phyloP scores from a whole-genome alignment of 30 jellyfish, hydroid and myxozoan genomes.

The Aurelia aurita complex sp. Pacific region DNA sequence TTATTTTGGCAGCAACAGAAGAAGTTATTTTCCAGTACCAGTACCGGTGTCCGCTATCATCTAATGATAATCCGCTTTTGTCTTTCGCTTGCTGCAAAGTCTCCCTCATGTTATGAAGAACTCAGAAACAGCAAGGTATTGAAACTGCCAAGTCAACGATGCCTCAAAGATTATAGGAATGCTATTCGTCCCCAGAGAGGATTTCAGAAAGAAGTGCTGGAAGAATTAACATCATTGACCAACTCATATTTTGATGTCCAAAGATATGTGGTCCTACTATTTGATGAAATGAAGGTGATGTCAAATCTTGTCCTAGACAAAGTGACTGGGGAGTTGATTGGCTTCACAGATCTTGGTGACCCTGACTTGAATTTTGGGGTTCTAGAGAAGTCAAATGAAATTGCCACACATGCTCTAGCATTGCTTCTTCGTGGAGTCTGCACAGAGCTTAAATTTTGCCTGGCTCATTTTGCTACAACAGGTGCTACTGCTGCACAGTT shows the following conservation, averaged over 20 bases:
- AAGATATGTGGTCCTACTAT: constrained; percentile 43
- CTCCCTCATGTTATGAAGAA: constrained; percentile 70
- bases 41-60: constrained; percentile 29
- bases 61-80: constrained; percentile 53
- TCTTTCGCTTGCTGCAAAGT: constrained; percentile 51
- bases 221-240: constrained; percentile 14
- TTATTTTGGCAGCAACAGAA: constrained; percentile 49
- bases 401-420: constrained; percentile 67
- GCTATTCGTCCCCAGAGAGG: constrained; percentile 43
- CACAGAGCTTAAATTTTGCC: constrained; percentile 34
- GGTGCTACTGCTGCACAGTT: constrained; percentile 47
- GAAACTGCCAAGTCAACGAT: constrained; percentile 33
- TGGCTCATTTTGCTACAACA: constrained; percentile 52
- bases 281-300: constrained; percentile 60
- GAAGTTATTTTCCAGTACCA: constrained; percentile 11
- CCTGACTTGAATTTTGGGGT: constrained; percentile 46
- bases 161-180: constrained; percentile 49
- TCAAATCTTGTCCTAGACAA: constrained; percentile 49
- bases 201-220: constrained; percentile 32
- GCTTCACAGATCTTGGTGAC: constrained; percentile 56
- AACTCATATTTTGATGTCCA: constrained; percentile 14
- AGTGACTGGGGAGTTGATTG: constrained; percentile 57
- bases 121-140: constrained; percentile 27
- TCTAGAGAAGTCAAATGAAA: constrained; percentile 26
- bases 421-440: constrained; percentile 42